Conservation (phyloP, 2,888 invertebrate species). For the Autographa gamma region DNA sequence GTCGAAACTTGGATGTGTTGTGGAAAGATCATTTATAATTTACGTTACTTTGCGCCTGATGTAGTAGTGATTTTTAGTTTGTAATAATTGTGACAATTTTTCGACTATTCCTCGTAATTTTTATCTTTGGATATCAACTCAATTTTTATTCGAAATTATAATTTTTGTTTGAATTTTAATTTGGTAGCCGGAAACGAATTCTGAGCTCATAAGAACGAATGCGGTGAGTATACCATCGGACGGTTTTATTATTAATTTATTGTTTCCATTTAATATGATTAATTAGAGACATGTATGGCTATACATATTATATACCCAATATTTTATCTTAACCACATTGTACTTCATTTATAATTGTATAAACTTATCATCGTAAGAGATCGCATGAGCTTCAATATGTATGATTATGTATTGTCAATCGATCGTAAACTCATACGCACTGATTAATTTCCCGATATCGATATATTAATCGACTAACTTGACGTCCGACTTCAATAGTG, state of each 20-base stretch:
- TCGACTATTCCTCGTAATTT: constrained; percentile 69
- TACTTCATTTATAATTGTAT: constrained; percentile 78
- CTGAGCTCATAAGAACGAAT: constrained; percentile 66
- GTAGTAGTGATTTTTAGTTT: constrained; percentile 74
- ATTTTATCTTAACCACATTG: constrained; percentile 75
- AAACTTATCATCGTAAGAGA: constrained; percentile 66
- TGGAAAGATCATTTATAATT: constrained; percentile 61
- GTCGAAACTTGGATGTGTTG: constrained; percentile 73
- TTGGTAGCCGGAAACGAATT: constrained; percentile 55
- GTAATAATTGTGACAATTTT: constrained; percentile 57
- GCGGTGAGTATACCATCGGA: constrained; percentile 65
- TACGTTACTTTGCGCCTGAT: constrained; percentile 76
- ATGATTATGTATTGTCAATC: constrained; percentile 38
- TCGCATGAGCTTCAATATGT: constrained; percentile 79
- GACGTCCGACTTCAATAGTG: constrained; percentile 71
- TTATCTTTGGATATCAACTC: constrained; percentile 48
- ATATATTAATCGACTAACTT: constrained; percentile 58
- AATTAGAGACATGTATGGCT: constrained; percentile 67
- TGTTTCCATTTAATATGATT: constrained; percentile 79
- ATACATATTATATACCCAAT: constrained; percentile 46
- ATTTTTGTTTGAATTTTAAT: constrained; percentile 48
- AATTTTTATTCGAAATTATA: constrained; percentile 49
- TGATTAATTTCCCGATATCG: constrained; percentile 54
- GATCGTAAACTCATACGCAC: constrained; percentile 47
- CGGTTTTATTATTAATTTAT: constrained; percentile 89